These are phyloP conservation scores for Callaeas wilsoni DNA, from an alignment of 2,113 vertebrate genomes.

Conservation along the genomic window DNA sequence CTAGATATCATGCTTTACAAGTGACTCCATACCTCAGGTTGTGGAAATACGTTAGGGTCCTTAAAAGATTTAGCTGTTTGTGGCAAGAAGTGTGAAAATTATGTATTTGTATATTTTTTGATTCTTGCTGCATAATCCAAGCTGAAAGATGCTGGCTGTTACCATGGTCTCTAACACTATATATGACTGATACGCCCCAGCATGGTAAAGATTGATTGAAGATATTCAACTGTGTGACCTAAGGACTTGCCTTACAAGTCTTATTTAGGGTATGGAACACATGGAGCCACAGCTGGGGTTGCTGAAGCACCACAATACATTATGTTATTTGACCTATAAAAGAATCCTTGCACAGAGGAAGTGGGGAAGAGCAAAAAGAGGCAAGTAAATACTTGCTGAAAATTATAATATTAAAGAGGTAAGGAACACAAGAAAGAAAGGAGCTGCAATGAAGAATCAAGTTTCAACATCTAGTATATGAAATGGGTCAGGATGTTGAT, in stretches of 20 bases:
- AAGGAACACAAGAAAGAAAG: neutral
- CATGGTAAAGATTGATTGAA: conserved; percentile 5
- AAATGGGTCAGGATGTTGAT: neutral
- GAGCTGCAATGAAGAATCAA: neutral
- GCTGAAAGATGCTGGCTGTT: neutral
- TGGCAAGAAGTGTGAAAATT: conserved; percentile 14
- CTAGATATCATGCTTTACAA: neutral
- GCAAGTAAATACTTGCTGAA: neutral
- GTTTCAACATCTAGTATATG: neutral
- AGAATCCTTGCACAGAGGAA: neutral
- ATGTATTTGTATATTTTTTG: conserved; percentile 28
- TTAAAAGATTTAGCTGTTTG: conserved; percentile 11
- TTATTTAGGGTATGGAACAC: conserved; percentile 39
- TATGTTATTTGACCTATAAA: neutral
- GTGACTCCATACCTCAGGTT: neutral
- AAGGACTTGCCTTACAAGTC: neutral
- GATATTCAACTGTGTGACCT: neutral
- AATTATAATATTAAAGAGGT: neutral
- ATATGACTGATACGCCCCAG: neutral
- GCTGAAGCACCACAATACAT: neutral
- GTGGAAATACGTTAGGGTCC: neutral
- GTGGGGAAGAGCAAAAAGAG: neutral
- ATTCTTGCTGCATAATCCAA: neutral
- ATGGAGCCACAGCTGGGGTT: conserved; percentile 3
- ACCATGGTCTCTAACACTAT: neutral